Evolutionary conservation across 2,797 vertebrate genomes (phyloP).

Genomic region (Harpagifer antarcticus): DNA sequence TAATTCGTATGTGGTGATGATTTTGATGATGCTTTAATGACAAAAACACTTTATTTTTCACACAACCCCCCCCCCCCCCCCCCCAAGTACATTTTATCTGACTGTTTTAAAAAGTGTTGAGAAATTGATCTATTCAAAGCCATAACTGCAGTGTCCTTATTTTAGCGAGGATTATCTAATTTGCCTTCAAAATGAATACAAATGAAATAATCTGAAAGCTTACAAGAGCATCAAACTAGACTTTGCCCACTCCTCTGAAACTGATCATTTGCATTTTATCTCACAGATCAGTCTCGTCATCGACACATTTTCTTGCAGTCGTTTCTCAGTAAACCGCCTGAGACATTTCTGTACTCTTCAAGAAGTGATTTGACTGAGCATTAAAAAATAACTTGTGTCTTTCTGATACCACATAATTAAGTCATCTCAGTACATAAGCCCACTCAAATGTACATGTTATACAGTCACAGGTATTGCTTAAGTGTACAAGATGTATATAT

Average conservation of each 20-base stretch:
- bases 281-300: not conserved
- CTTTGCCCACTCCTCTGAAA: too few species aligned
- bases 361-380: slow-evolving; percentile 22
- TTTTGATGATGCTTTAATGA: not conserved
- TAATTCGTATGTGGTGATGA: not conserved
- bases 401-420: not conserved
- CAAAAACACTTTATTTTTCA: not conserved
- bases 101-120: not conserved
- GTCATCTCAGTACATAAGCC: not conserved
- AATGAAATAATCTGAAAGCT: not conserved
- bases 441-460: not conserved
- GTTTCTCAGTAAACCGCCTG: slow-evolving; percentile 3
- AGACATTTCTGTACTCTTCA: slow-evolving; percentile 9
- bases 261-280: not conserved
- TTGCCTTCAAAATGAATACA: not conserved
- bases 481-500: too few species aligned
- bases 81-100: not conserved
- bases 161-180: not conserved
- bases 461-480: not conserved
- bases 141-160: too few species aligned
- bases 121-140: not conserved
- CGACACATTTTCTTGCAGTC: not conserved
- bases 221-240: too few species aligned
- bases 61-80: too few species aligned
- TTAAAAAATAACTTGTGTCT: slow-evolving; percentile 18